These are phyloP conservation scores for Parasteatoda lunata DNA, from an alignment of 2,888 invertebrate species.

Conservation along the genomic window DNA sequence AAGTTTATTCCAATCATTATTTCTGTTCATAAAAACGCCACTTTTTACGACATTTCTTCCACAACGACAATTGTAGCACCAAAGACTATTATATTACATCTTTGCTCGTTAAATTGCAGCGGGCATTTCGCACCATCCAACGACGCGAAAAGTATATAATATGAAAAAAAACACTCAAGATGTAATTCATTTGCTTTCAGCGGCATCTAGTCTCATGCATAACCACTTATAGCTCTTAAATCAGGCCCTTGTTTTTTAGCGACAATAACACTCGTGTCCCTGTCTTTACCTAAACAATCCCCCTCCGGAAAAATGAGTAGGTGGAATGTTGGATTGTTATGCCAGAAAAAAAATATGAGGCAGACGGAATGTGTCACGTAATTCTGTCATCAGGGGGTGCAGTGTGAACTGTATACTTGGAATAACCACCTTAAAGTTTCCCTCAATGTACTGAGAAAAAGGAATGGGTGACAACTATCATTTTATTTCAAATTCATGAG, in stretches of 20 bases:
- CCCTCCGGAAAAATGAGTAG: constrained; percentile 30
- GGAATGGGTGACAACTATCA: too few relatives aligned
- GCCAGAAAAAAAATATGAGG: constrained; percentile 14
- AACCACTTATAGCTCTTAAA: constrained; percentile 27
- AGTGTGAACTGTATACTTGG: not conserved
- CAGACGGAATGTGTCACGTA: constrained; percentile 53
- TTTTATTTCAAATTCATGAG: too few relatives aligned
- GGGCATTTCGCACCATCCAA: not conserved
- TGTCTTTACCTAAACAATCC: not conserved
- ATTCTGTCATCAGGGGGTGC: constrained; percentile 54
- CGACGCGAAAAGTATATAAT: constrained; percentile 9
- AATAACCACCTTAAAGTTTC: not conserved
- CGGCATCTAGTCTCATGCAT: not conserved
- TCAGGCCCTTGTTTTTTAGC: constrained; percentile 42
- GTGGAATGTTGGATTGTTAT: not conserved
- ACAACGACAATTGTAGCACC: not conserved
- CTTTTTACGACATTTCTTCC: not conserved
- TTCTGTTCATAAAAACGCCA: not conserved
- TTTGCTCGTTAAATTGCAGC: constrained; percentile 32
- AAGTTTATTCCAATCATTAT: too few relatives aligned
- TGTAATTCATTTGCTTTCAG: constrained; percentile 21
- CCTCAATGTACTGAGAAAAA: not conserved
- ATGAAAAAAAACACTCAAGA: not conserved
- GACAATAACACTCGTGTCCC: constrained; percentile 41
- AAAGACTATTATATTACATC: not conserved